A percentile compares a stretch with the other conserved stretches of the same genome.
These are phyloP conservation scores for Notocelia uddmanniana DNA, from an alignment of 2,888 invertebrate genomes.

Conservation along the genomic window DNA sequence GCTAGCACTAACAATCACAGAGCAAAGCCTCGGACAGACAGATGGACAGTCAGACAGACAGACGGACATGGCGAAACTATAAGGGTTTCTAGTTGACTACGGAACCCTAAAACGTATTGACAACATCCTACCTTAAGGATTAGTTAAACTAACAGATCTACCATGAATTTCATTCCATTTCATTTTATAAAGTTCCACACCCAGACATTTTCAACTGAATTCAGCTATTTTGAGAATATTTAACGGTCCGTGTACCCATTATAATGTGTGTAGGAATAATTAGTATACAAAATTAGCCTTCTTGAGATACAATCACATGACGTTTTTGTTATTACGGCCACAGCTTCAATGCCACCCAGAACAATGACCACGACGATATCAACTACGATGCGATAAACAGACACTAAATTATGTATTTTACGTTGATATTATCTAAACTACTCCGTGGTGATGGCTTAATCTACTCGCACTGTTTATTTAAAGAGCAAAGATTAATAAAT, in stretches of 20 bases:
- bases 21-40: no score
- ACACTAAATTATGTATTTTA: slow-evolving; percentile 41
- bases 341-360: slow-evolving; percentile 31
- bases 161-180: background rate
- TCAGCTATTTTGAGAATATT: background rate
- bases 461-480: slow-evolving; percentile 21
- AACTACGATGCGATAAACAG: slow-evolving; percentile 30
- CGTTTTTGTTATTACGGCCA: slow-evolving; percentile 23
- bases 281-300: slow-evolving; percentile 2
- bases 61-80: no score
- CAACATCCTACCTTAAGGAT: no score
- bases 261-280: background rate
- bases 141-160: no score
- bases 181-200: no score
- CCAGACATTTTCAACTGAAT: background rate
- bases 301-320: slow-evolving; percentile 1
- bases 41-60: no score
- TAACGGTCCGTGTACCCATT: background rate
- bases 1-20: no score
- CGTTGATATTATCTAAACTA: slow-evolving; percentile 28
- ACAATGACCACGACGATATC: slow-evolving; percentile 44
- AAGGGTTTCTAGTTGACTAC: no score
- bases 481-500: background rate
- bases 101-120: background rate
- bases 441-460: slow-evolving; percentile 22